These are phyloP conservation scores for Sternotherus odoratus DNA, from an alignment of 2,797 vertebrate genomes.

Conservation along the genomic window DNA sequence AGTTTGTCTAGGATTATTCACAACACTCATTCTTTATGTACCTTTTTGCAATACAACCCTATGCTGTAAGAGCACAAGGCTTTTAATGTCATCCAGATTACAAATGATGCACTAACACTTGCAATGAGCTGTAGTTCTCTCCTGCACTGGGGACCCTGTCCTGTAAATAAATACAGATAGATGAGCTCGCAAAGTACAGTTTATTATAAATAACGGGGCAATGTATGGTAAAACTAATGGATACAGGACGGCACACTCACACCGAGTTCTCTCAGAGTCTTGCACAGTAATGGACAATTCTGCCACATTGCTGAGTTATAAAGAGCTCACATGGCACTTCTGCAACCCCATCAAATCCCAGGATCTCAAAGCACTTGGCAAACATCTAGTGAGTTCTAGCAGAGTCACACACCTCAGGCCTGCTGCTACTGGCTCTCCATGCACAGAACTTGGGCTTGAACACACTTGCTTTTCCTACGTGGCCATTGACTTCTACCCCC, in stretches of 20 bases:
- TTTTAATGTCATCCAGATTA: rapidly evolving
- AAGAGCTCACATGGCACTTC: background rate
- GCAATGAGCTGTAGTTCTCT: rapidly evolving
- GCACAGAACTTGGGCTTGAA: background rate
- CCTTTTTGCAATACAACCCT: background rate
- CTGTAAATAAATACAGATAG: rapidly evolving
- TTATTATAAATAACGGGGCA: rapidly evolving
- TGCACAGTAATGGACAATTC: background rate
- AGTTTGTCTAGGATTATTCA: background rate
- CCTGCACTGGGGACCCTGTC: background rate
- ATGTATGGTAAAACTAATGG: rapidly evolving
- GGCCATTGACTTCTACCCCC: background rate
- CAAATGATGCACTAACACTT: rapidly evolving
- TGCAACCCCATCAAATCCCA: background rate
- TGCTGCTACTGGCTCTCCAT: background rate
- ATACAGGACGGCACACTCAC: background rate
- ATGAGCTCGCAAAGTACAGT: rapidly evolving
- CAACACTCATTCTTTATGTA: rapidly evolving
- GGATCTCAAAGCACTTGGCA: background rate
- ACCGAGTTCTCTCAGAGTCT: background rate
- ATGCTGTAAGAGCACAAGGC: background rate
- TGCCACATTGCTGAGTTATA: background rate
- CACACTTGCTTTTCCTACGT: background rate
- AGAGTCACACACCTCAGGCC: background rate
- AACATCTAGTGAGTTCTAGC: background rate